Evolutionary conservation across 2,888 invertebrate genomes (phyloP).

Genomic region (Spilosoma lubricipeda): DNA sequence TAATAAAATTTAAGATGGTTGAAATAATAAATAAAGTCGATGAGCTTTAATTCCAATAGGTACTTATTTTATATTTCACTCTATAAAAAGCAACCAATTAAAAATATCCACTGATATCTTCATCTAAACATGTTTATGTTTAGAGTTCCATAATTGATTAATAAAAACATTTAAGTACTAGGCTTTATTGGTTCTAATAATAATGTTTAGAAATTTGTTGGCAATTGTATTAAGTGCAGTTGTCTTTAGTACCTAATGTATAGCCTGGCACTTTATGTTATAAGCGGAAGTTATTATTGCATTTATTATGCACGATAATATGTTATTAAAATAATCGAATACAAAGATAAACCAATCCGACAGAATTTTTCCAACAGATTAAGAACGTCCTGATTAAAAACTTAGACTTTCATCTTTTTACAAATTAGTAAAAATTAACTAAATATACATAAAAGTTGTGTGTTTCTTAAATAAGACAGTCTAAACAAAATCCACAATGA

Average conservation of each 20-base stretch:
- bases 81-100: conserved; percentile 26
- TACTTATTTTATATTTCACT: conserved; percentile 18
- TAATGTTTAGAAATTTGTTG: neutral
- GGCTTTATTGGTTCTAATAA: neutral
- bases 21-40: conserved; percentile 7
- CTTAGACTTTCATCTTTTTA: neutral
- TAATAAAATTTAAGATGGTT: conserved; percentile 11
- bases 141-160: conserved; percentile 28
- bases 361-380: neutral
- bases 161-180: conserved; percentile 19
- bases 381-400: too few relatives aligned
- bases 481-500: neutral
- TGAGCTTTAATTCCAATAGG: neutral
- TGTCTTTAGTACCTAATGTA: neutral
- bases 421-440: neutral
- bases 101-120: conserved; percentile 21
- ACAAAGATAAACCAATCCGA: neutral
- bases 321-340: neutral
- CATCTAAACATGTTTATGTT: conserved; percentile 32
- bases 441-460: too few relatives aligned
- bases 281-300: neutral
- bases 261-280: neutral
- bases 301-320: neutral
- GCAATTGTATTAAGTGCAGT: neutral
- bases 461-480: neutral